Evolutionary conservation across 30 jellyfish, hydroid and myxozoan species (phyloP), one percentile per base, ranked within the genome.

Genomic region (Turritopsis dohrnii): DNA sequence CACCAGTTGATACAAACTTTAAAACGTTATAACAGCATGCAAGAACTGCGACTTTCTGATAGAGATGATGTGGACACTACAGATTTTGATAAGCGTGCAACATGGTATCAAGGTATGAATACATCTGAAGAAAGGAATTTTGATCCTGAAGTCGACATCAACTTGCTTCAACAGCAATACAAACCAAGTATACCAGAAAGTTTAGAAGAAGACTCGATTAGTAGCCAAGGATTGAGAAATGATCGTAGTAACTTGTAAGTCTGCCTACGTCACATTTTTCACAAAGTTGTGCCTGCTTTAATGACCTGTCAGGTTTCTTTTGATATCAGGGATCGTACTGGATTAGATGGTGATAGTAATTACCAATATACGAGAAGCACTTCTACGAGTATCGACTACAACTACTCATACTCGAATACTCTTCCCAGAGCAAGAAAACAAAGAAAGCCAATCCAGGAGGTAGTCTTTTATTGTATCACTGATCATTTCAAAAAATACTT

Each of bases 21-120:
- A 30, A 86, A 94, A 30, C 83, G 84, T 66, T 93, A 93, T 87
- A 93, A 90, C 84, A 93, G 98, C 52, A 85, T 93, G 96, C 96
- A 88, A 74, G 98, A 93, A 1, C 79, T 93, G 71, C 79, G 86
- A 54, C 26, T 71, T 54, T 24, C 73, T 18, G 79, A 26, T 27
- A 7, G 16, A 3, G 87, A 75, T 3, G 72, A 82, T 77, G 79
- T 52, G 21, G 96, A 93, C 52, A 89, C 85, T 27, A 25, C 88
- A 21, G 96, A 92, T 54, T 82, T 74, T 1, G 74, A 54, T 13
- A 91, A 28, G 7, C 74, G 71, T 3, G 53, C 28, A 28, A 85
- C 97, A 16, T 90, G 97, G 97, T 84, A 84, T 74, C 89, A 88
- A 26, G 86, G 71, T 23, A 54, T 53, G 81, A 71, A 72, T 19